Evolutionary conservation across 2,888 invertebrate species (phyloP), one percentile per base, ranked within the genome.

Genomic region (Acanthococcus lagerstroemiae): DNA sequence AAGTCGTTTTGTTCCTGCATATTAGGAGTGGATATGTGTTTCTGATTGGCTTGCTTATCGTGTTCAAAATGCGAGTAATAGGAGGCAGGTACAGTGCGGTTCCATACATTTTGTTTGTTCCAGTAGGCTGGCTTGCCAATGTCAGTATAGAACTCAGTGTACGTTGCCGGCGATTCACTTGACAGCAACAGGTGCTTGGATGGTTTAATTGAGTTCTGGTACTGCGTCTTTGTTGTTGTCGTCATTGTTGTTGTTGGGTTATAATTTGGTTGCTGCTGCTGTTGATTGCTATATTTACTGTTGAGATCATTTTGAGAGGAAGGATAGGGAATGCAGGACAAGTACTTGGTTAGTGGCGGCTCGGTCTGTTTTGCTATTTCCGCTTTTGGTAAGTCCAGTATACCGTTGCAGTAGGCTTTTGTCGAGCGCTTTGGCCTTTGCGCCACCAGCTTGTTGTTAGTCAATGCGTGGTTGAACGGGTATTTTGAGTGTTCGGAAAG

Each of bases 81-180:
- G 21, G 55, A 55, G 4, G 19, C 26, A 2, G 65, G 4, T 17
- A 55, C 26, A 21, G 21, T 52, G 15, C 55, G 26, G 54, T 65
- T 65, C 66, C 66, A 66, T 12, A 65, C 5, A 12, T 7, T 54
- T 15, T 24, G 37, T 24, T 56, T 55, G 46, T 65, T 56, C 66
- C 66, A 66, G 22, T 57, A 66, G 12, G 66, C 17, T 21, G 56
- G 65, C 21, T 65, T 55, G 7, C 55, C 56, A 27, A 50, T 57
- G 22, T 66, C 56, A 1, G 66, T 25, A 37, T 57, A 57, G 37
- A 50, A 66, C n/a, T 66, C 56, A 4, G 50, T 44, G 4, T 45
- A 48, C 7, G 46, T 15, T 12, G 44, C 58, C 6, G 57, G 37
- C n/a, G n/a, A n/a, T n/a, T n/a, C n/a, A 15, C 24, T 19, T 6